A percentile compares a stretch with the other conserved stretches of the same genome.
These are phyloP conservation scores for Tyria jacobaeae DNA, from an alignment of 2,888 invertebrate species.

Conservation along the genomic window DNA sequence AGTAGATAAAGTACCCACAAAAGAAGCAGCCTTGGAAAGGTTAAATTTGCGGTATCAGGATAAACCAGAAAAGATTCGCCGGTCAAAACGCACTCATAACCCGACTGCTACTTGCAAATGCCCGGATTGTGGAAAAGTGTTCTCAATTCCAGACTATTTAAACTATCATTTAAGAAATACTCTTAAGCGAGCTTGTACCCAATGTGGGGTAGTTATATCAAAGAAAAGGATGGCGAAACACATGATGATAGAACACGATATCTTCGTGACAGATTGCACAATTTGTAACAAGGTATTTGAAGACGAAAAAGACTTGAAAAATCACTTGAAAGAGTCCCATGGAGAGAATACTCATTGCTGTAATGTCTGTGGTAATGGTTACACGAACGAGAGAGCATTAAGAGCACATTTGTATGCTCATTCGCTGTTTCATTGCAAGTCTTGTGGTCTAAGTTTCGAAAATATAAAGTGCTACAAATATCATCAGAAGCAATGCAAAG, in stretches of 20 bases:
- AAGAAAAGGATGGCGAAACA: constrained; percentile 64
- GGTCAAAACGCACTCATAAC: constrained; percentile 18
- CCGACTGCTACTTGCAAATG: constrained; percentile 47
- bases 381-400: constrained; percentile 62
- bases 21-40: constrained; percentile 47
- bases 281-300: constrained; percentile 64
- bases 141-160: constrained; percentile 53
- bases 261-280: constrained; percentile 51
- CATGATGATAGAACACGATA: constrained; percentile 54
- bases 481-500: constrained; percentile 62
- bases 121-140: constrained; percentile 64
- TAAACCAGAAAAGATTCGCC: constrained; percentile 24
- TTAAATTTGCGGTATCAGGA: constrained; percentile 47
- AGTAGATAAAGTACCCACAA: constrained; percentile 34
- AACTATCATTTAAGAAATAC: constrained; percentile 68
- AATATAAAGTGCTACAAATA: constrained; percentile 70
- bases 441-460: constrained; percentile 67
- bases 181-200: constrained; percentile 57
- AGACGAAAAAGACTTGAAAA: constrained; percentile 30
- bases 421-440: constrained; percentile 65
- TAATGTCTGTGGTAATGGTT: constrained; percentile 64
- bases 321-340: constrained; percentile 57
- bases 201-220: constrained; percentile 58
- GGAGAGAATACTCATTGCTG: constrained; percentile 52
- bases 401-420: constrained; percentile 69